phyloP scores from a whole-genome alignment of 1,140 invertebrate species.

The Melitaea cinxia region DNA sequence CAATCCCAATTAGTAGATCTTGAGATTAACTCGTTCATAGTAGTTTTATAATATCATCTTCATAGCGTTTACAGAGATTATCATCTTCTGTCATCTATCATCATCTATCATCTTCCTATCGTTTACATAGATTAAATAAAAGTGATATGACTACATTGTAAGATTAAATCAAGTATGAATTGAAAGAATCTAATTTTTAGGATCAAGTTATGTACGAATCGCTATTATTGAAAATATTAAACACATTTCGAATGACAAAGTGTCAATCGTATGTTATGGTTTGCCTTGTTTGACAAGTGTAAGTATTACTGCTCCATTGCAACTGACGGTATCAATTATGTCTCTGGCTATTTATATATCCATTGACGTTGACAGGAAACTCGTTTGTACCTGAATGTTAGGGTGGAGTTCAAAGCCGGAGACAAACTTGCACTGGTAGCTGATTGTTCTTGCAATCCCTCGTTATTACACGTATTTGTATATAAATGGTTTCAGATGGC shows the following conservation, averaged over 20 bases:
- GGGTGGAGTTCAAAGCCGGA: slow-evolving; percentile 18
- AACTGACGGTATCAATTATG: slow-evolving; percentile 30
- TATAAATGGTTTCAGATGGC: too few relatives aligned
- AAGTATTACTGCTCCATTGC: slow-evolving; percentile 19
- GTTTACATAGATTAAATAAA: background rate
- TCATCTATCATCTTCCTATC: too few relatives aligned
- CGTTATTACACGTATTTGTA: background rate
- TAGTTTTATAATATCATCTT: too few relatives aligned
- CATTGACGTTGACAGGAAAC: slow-evolving; percentile 35
- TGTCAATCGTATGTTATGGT: slow-evolving; percentile 24
- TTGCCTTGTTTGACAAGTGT: slow-evolving; percentile 25
- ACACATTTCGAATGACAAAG: background rate
- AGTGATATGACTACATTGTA: background rate
- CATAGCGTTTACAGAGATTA: too few relatives aligned
- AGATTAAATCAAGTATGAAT: background rate
- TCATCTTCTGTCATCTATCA: too few relatives aligned
- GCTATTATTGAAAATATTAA: background rate
- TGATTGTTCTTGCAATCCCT: background rate
- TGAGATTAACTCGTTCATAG: too few relatives aligned
- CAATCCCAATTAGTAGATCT: too few relatives aligned
- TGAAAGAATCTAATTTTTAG: background rate
- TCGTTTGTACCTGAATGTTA: slow-evolving; percentile 26
- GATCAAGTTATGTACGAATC: background rate
- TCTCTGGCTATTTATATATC: slow-evolving; percentile 25
- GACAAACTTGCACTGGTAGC: background rate